Percentiles rank a stretch among this genome's conserved stretches.
Conservation (phyloP, 2,797 vertebrate species). For the Spizella passerina region DNA sequence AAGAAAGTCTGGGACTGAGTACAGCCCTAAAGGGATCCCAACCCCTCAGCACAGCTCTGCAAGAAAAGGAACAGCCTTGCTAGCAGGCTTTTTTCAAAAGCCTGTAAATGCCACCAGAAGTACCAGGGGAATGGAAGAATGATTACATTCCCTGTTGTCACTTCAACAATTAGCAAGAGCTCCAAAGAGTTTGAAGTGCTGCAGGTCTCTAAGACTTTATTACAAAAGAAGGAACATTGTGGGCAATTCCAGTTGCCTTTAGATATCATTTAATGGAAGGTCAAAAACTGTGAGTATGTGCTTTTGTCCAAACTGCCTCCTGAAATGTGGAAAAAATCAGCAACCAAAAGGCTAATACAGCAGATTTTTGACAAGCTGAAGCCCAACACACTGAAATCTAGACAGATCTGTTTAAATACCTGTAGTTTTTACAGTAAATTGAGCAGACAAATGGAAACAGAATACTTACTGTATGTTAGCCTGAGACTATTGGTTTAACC, state of each 20-base stretch:
- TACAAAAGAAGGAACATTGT: accelerated
- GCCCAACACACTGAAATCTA: neutral
- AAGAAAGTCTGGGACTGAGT: neutral
- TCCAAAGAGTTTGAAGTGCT: neutral
- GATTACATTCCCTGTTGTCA: neutral
- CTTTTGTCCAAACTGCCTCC: neutral
- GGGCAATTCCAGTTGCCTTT: neutral
- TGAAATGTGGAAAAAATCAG: neutral
- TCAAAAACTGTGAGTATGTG: neutral
- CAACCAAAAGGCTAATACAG: neutral
- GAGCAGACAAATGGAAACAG: neutral
- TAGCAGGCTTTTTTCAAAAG: neutral
- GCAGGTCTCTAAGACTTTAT: neutral
- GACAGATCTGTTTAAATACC: neutral
- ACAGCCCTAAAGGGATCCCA: neutral
- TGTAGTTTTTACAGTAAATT: neutral
- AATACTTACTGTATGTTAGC: neutral
- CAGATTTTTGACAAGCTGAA: neutral
- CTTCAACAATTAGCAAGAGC: neutral
- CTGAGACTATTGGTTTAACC: neutral
- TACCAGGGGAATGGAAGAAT: neutral
- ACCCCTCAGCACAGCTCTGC: neutral
- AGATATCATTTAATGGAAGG: neutral
- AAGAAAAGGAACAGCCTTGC: neutral
- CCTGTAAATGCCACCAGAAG: neutral